Conservation (phyloP, 2,888 invertebrate species). For the Trichacis sp. region DNA sequence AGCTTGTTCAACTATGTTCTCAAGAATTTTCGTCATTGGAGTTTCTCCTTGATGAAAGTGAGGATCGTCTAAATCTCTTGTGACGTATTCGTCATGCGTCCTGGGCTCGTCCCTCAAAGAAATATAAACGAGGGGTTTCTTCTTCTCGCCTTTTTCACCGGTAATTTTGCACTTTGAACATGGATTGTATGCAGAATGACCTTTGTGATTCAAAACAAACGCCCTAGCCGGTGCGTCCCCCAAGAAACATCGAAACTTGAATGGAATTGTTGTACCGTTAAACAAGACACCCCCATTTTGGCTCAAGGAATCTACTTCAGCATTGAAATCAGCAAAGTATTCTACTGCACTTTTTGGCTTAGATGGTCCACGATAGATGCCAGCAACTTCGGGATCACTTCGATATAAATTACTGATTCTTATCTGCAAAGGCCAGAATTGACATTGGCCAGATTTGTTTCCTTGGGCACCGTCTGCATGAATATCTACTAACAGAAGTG, state of each 20-base stretch:
- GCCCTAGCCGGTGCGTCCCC: constrained; percentile 13
- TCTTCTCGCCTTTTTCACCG: not conserved
- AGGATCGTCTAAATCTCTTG: constrained; percentile 9
- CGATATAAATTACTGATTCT: constrained; percentile 5
- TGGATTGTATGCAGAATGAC: not conserved
- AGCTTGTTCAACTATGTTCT: constrained; percentile 20
- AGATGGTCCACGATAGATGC: constrained; percentile 30
- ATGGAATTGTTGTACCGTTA: not conserved
- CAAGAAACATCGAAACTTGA: constrained; percentile 8
- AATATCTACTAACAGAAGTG: not conserved
- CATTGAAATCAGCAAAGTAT: constrained; percentile 32
- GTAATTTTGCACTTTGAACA: constrained; percentile 13
- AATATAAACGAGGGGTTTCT: not conserved
- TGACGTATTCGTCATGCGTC: constrained; percentile 1
- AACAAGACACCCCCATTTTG: constrained; percentile 8
- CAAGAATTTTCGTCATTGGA: constrained; percentile 21
- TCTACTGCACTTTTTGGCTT: constrained; percentile 34
- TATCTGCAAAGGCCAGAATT: constrained; percentile 14
- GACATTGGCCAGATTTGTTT: not conserved
- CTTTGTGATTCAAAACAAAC: constrained; percentile 9
- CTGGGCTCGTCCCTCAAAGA: not conserved
- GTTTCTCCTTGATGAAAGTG: constrained; percentile 20
- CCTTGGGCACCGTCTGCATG: constrained; percentile 1
- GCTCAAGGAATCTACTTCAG: constrained; percentile 21
- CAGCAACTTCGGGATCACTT: constrained; percentile 28